These are phyloP conservation scores for Athalia rosae DNA, from an alignment of 2,888 invertebrate genomes.

Conservation along the genomic window DNA sequence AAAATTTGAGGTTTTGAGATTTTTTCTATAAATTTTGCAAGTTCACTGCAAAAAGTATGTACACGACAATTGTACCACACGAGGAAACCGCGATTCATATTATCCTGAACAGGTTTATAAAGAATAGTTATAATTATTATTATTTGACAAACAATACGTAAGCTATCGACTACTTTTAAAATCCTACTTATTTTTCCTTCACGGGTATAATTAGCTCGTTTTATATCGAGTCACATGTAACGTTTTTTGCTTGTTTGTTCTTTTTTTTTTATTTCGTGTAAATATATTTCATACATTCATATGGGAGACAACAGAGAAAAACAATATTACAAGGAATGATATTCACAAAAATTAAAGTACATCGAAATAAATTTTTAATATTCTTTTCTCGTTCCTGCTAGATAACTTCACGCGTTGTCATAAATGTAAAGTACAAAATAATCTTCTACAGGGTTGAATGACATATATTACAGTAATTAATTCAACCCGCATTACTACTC, in stretches of 20 bases:
- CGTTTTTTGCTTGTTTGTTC: no score
- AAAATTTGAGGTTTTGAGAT: background rate
- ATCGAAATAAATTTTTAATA: background rate
- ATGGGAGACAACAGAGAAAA: background rate
- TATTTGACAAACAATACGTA: no score
- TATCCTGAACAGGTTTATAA: no score
- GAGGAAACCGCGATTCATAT: background rate
- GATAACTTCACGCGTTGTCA: background rate
- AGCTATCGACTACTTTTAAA: no score
- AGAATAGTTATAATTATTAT: no score
- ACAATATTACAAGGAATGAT: conserved; percentile 26
- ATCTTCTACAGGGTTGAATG: background rate
- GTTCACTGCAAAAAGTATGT: background rate
- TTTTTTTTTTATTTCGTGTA: no score
- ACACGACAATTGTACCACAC: conserved; percentile 21
- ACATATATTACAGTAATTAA: background rate
- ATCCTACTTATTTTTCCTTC: no score
- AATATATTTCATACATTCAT: background rate
- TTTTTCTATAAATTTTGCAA: background rate
- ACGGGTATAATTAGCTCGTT: no score
- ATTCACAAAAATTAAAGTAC: background rate
- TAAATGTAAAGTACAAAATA: conserved; percentile 1
- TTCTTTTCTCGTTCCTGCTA: background rate
- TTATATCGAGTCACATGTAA: no score
- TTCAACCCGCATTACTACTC: background rate